phyloP scores from a whole-genome alignment of 2,113 vertebrate genomes.

The Gnathonemus longibarbis region DNA sequence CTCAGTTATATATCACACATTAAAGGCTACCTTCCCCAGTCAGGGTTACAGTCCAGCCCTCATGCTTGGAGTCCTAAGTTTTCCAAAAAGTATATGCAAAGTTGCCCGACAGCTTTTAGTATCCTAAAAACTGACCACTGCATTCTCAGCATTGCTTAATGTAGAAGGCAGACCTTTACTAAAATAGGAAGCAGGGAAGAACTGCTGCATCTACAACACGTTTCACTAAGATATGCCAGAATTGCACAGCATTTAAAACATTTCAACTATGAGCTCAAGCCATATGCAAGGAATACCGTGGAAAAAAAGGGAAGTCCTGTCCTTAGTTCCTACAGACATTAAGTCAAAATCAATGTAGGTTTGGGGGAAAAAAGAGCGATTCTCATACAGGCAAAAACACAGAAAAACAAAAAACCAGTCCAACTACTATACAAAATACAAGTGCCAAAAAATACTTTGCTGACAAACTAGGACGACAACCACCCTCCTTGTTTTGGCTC shows the following conservation, averaged over 20 bases:
- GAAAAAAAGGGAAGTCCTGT: background rate
- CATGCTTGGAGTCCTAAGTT: background rate
- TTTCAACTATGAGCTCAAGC: constrained; percentile 30
- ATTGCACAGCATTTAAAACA: constrained; percentile 44
- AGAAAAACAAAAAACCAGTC: constrained; percentile 21
- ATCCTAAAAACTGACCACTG: background rate
- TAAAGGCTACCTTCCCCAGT: background rate
- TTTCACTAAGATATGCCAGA: constrained; percentile 33
- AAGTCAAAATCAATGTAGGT: background rate
- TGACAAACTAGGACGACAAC: background rate
- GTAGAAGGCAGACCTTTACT: background rate
- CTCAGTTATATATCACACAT: background rate
- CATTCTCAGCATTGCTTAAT: background rate
- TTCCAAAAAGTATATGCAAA: background rate
- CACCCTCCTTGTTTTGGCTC: background rate
- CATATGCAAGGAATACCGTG: constrained; percentile 25
- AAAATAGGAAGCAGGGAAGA: constrained; percentile 16
- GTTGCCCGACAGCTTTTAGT: background rate
- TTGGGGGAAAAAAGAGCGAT: background rate
- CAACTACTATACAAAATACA: constrained; percentile 16
- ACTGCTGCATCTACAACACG: constrained; percentile 16
- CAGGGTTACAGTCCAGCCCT: background rate
- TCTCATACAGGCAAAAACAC: constrained; percentile 2
- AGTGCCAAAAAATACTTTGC: constrained; percentile 8
- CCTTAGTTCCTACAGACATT: background rate